Base-by-base conservation (phyloP, 2,888 invertebrate species). In the Caenorhabditis uteleia region DNA sequence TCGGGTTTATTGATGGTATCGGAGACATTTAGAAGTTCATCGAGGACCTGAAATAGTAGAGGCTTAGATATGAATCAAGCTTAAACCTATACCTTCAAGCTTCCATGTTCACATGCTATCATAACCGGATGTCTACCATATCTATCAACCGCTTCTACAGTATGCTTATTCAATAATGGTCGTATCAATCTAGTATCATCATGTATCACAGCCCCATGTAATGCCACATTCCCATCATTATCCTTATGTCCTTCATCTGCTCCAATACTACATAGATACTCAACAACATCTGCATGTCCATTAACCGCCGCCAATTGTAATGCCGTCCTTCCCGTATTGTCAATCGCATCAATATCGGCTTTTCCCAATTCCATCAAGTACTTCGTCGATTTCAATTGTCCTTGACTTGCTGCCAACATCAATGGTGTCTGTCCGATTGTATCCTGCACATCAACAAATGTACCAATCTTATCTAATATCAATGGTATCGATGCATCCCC, bases 401-500 rank as follows among this genome's bases (percentile, higher is more conserved):
- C 77, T 39, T 75, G 75, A 50, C 73, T 70, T 0, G 75, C 67
- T 8, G 74, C 71, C 48, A 77, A 40, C 68, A 74, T 74, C 47
- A 77, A 48, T 8, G 77, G 62, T n/a, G 77, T 77, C 26, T 74
- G 65, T 14, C 72, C 76, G 47, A 60, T 42, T 20, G 34, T 47
- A 34, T 68, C 51, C 12, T 21, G 47, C 14, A 44, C 44, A 36
- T 72, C 71, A n/a, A 60, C 55, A 14, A 45, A 20, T 23, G 16
- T 12, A 3, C 40, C 34, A 20, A 57, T 42, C 26, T 43, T 33
- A 16, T 65, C 56, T 5, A 74, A 56, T 31, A 77, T 69, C 14
- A 44, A 27, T 12, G 51, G 39, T 25, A 76, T 51, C 27, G 51
- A 61, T 0, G 89, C 88, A 82, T 95, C 94, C 27, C 85, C 85